Evolutionary conservation across 2,888 invertebrate genomes (phyloP).

Genomic region (Orthosia incerta): DNA sequence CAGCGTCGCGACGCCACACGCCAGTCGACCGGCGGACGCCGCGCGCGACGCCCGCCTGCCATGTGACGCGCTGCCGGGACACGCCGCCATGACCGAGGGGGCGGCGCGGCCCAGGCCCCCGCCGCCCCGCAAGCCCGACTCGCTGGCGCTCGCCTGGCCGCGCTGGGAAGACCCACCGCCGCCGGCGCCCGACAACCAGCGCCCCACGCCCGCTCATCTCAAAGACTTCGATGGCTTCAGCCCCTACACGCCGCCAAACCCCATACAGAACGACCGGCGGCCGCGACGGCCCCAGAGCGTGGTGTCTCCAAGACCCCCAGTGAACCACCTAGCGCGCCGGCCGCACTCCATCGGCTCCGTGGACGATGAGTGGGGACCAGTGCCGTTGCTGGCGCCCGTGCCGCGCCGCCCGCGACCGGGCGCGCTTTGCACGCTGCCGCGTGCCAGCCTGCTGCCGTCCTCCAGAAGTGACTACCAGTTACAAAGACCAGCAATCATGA

Average conservation of each 20-base stretch:
- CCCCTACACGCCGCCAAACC: slow-evolving; percentile 90
- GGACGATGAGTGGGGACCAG: slow-evolving; percentile 85
- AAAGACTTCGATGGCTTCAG: slow-evolving; percentile 88
- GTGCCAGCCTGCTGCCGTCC: slow-evolving; percentile 90
- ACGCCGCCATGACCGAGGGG: slow-evolving; percentile 87
- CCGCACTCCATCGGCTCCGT: slow-evolving; percentile 92
- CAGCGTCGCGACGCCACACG: slow-evolving; percentile 77
- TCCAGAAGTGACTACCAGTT: slow-evolving; percentile 92
- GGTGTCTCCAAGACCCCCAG: slow-evolving; percentile 83
- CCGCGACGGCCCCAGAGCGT: slow-evolving; percentile 90
- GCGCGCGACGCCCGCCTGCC: slow-evolving; percentile 78
- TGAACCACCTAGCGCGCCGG: slow-evolving; percentile 82
- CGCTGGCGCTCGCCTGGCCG: slow-evolving; percentile 83
- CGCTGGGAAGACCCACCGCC: slow-evolving; percentile 89
- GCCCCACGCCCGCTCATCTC: slow-evolving; percentile 71
- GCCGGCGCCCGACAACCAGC: slow-evolving; percentile 83
- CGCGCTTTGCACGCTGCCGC: slow-evolving; percentile 83
- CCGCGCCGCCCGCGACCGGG: slow-evolving; percentile 89
- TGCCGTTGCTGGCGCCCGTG: slow-evolving; percentile 90
- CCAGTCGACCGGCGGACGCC: slow-evolving; percentile 81
- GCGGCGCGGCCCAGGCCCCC: slow-evolving; percentile 88
- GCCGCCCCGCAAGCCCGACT: slow-evolving; percentile 89
- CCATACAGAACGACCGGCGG: slow-evolving; percentile 77
- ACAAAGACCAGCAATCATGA: slow-evolving; percentile 89
- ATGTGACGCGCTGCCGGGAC: slow-evolving; percentile 79